Evolutionary conservation across 2,888 invertebrate species (phyloP).

Genomic region (Teleogryllus oceanicus): DNA sequence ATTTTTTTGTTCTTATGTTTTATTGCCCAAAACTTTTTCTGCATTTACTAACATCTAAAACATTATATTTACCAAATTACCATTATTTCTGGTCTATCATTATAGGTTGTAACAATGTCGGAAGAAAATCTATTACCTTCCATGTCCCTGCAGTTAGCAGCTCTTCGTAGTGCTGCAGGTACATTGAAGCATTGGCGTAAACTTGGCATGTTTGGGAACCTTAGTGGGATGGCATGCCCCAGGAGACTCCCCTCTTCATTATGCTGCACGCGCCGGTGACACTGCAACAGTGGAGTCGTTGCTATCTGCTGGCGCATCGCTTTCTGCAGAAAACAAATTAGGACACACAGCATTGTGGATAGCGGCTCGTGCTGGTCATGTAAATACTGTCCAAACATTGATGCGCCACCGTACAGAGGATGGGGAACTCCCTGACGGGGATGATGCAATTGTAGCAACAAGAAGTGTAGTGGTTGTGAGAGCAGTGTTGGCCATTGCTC

Average conservation of each 20-base stretch:
- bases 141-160: too few species aligned
- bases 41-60: too few species aligned
- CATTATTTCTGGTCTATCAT: too few species aligned
- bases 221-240: background rate
- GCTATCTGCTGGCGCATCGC: background rate
- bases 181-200: too few species aligned
- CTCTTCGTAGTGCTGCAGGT: too few species aligned
- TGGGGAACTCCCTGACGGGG: background rate
- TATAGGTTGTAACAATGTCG: too few species aligned
- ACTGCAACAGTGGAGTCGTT: background rate
- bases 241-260: background rate
- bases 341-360: slow-evolving; percentile 1
- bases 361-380: background rate
- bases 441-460: background rate
- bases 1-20: too few species aligned
- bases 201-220: too few species aligned
- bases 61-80: too few species aligned
- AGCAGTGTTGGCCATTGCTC: background rate
- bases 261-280: background rate
- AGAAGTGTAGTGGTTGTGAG: background rate
- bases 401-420: background rate
- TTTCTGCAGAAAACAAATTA: background rate
- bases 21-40: too few species aligned
- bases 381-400: background rate
- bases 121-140: too few species aligned